These are phyloP conservation scores for Dreissena polymorpha DNA, from an alignment of 1,140 invertebrate genomes.

Conservation along the genomic window DNA sequence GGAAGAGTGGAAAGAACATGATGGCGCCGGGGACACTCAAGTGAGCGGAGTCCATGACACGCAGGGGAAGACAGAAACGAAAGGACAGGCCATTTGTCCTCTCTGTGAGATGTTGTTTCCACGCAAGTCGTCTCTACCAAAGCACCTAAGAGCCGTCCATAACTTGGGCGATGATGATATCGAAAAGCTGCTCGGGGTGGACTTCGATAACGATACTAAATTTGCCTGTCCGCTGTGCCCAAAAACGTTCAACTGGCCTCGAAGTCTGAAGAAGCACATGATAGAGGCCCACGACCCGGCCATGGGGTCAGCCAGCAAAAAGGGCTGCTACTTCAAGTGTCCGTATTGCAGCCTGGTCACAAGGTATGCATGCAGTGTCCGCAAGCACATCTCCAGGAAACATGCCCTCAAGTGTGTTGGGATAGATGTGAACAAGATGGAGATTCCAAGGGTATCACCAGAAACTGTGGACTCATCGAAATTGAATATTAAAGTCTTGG, in stretches of 20 bases:
- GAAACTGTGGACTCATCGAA: not conserved
- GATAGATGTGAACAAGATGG: slow-evolving; percentile 4
- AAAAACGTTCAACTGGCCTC: slow-evolving; percentile 33
- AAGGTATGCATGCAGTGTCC: slow-evolving; percentile 35
- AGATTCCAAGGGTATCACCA: slow-evolving; percentile 13
- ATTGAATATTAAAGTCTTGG: slow-evolving; percentile 16
- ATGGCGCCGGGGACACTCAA: not conserved
- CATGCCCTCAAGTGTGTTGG: slow-evolving; percentile 1
- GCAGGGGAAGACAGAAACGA: not conserved
- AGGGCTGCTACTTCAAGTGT: not conserved
- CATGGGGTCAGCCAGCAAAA: not conserved
- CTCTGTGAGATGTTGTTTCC: not conserved
- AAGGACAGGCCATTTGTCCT: not conserved
- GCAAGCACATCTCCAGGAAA: slow-evolving; percentile 33
- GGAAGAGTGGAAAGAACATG: not conserved
- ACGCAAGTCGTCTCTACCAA: not conserved
- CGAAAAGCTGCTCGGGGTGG: not conserved
- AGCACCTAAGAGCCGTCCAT: not conserved
- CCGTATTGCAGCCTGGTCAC: slow-evolving; percentile 22
- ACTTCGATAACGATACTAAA: not conserved
- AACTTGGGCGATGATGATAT: not conserved
- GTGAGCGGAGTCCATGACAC: not conserved
- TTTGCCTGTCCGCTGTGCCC: slow-evolving; percentile 14
- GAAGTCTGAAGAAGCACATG: slow-evolving; percentile 38
- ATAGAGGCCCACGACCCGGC: not conserved